phyloP scores from a whole-genome alignment of 1,140 invertebrate species.

The Zaprionus capensis region DNA sequence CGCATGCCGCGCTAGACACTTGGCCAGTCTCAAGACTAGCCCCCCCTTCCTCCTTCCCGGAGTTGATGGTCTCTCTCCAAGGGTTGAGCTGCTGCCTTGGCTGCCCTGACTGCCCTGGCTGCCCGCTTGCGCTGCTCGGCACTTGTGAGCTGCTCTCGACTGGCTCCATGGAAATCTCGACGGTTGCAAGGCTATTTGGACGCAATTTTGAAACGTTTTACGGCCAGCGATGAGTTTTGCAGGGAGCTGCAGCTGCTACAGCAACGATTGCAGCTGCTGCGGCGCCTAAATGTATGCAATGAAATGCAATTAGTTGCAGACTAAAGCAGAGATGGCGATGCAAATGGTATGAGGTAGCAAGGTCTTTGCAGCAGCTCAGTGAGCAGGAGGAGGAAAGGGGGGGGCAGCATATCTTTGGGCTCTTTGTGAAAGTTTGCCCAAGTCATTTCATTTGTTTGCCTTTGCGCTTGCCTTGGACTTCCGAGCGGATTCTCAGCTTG shows the following conservation, averaged over 20 bases:
- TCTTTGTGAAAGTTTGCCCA: constrained; percentile 54
- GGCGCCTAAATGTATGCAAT: constrained; percentile 75
- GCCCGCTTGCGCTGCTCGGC: not conserved
- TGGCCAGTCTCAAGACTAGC: constrained; percentile 39
- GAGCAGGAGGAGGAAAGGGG: not conserved
- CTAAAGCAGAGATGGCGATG: not conserved
- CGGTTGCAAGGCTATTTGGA: constrained; percentile 67
- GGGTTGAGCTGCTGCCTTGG: constrained; percentile 24
- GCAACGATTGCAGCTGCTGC: constrained; percentile 11
- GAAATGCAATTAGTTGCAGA: constrained; percentile 80
- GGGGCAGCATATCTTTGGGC: constrained; percentile 8
- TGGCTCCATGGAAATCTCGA: constrained; percentile 63
- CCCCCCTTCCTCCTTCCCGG: not conserved
- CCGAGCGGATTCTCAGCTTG: constrained; percentile 48
- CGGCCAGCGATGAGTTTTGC: constrained; percentile 63
- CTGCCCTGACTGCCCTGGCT: not conserved
- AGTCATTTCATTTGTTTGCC: constrained; percentile 78
- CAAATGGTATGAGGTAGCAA: no score
- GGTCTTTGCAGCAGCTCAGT: no score
- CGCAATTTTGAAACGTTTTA: constrained; percentile 80
- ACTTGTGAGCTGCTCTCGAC: constrained; percentile 6
- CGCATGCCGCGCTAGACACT: constrained; percentile 66
- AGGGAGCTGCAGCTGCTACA: not conserved
- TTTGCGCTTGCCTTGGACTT: constrained; percentile 57
- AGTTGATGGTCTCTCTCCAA: not conserved